These are phyloP conservation scores for Athene cunicularia DNA, from an alignment of 2,113 vertebrate genomes.

Conservation along the genomic window DNA sequence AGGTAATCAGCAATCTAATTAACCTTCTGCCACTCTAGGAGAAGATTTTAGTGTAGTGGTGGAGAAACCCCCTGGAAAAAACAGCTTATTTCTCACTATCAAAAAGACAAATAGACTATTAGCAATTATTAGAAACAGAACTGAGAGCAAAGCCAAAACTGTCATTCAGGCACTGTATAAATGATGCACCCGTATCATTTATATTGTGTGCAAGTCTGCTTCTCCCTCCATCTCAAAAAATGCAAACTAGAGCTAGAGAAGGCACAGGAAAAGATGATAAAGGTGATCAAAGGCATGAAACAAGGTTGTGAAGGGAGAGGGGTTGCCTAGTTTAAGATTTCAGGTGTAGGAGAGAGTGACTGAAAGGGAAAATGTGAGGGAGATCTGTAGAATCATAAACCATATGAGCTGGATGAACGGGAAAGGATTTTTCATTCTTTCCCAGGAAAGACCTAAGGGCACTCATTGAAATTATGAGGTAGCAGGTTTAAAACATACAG, in stretches of 20 bases:
- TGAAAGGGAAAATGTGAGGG: background rate
- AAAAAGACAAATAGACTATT: background rate
- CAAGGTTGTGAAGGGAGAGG: background rate
- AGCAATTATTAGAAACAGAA: background rate
- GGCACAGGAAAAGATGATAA: background rate
- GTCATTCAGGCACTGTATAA: background rate
- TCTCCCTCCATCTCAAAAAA: background rate
- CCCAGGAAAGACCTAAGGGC: background rate
- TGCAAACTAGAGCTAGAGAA: background rate
- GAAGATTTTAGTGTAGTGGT: background rate
- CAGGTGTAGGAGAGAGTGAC: background rate
- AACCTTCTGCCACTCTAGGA: background rate
- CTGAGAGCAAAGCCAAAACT: background rate
- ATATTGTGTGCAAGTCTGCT: background rate
- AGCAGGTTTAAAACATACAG: background rate
- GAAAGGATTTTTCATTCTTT: conserved; percentile 23
- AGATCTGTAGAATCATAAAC: background rate
- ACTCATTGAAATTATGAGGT: background rate
- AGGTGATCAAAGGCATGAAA: background rate
- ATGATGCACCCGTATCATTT: background rate
- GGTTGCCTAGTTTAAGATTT: background rate
- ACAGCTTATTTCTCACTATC: background rate
- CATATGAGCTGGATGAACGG: background rate
- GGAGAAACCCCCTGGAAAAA: background rate
- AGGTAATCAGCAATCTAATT: background rate